These are phyloP conservation scores for Phalanger gymnotis DNA, from an alignment of 2,797 vertebrate species.

Conservation along the genomic window DNA sequence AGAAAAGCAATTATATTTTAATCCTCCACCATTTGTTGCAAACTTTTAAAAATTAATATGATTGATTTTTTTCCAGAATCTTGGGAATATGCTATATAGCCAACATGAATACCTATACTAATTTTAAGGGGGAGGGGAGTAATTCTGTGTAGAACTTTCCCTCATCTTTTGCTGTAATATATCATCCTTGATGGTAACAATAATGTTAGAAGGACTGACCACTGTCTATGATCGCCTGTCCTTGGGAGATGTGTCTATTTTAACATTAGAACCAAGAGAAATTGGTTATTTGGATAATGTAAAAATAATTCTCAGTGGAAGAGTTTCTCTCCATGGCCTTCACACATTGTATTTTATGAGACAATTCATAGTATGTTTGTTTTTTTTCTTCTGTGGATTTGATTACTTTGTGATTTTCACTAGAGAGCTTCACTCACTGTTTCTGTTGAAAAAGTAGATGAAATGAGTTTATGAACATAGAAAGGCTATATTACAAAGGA, in stretches of 20 bases:
- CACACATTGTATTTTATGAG: too few relatives aligned
- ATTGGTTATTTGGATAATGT: background rate
- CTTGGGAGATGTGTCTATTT: background rate
- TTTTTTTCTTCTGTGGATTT: too few relatives aligned
- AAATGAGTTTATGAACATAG: too few relatives aligned
- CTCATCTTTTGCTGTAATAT: too few relatives aligned
- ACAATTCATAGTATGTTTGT: too few relatives aligned
- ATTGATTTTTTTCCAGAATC: too few relatives aligned
- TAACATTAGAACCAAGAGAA: background rate
- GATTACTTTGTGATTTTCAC: too few relatives aligned
- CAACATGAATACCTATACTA: background rate
- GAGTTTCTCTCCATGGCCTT: background rate
- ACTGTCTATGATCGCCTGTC: background rate
- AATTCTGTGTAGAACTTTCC: background rate
- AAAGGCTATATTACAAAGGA: too few relatives aligned
- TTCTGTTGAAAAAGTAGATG: too few relatives aligned
- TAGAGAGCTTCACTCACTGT: too few relatives aligned
- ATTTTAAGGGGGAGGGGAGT: background rate
- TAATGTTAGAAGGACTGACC: background rate
- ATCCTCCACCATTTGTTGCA: background rate
- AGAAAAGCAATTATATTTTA: background rate
- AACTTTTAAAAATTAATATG: background rate
- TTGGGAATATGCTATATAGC: background rate
- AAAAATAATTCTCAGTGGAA: background rate
- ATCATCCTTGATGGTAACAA: background rate